Percentiles rank a stretch among this genome's conserved stretches.
Evolutionary conservation across 2,113 vertebrate genomes (phyloP).

Genomic region (Bufo bufo): DNA sequence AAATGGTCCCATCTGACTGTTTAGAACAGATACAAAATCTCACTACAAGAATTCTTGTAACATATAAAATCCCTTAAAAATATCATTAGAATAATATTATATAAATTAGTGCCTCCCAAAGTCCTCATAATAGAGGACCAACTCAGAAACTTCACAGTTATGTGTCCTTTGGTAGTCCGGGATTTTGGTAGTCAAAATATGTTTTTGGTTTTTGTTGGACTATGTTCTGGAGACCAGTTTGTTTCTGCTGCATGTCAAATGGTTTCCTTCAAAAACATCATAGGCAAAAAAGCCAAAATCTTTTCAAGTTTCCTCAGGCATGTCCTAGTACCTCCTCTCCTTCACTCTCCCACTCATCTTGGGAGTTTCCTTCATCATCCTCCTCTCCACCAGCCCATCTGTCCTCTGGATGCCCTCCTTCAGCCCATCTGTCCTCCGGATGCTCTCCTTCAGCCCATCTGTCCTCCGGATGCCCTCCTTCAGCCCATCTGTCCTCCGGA

Average conservation of each 20-base stretch:
- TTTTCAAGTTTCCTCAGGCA: background rate
- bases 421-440: constrained; percentile 49
- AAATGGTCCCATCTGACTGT: constrained; percentile 3
- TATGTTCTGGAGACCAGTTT: background rate
- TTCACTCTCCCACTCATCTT: constrained; percentile 35
- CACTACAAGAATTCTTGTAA: background rate
- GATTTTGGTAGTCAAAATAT: background rate
- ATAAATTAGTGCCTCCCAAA: constrained; percentile 29
- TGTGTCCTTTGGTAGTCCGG: background rate
- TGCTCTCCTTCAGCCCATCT: constrained; percentile 43
- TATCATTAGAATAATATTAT: background rate
- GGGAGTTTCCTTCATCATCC: background rate
- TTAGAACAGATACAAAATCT: background rate
- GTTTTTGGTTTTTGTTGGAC: background rate
- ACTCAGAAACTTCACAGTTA: background rate
- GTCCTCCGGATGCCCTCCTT: constrained; percentile 14
- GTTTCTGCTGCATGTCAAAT: background rate
- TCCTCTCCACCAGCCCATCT: constrained; percentile 41
- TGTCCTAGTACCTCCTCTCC: constrained; percentile 24
- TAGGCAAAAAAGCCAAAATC: background rate
- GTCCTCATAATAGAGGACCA: background rate
- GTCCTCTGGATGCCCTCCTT: constrained; percentile 22
- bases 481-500: too few species aligned
- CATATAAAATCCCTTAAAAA: background rate
- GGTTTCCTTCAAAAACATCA: background rate